These are phyloP conservation scores for Helarctos malayanus DNA, from an alignment of 2,797 vertebrate species.

Conservation along the genomic window DNA sequence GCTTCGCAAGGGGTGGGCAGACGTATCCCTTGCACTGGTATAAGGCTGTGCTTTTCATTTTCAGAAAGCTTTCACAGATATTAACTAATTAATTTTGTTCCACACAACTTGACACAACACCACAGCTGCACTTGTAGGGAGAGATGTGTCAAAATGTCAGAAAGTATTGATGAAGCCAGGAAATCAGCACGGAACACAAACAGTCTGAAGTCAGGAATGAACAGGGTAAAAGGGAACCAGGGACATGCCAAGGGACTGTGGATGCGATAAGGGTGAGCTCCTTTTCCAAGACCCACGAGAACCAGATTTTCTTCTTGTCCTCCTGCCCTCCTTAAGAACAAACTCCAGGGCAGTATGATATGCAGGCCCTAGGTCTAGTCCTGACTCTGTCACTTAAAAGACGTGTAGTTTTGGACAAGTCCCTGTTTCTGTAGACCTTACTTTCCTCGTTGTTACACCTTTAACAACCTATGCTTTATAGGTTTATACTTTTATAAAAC, in stretches of 20 bases:
- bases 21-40: background rate
- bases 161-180: background rate
- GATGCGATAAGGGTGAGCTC: fast-evolving
- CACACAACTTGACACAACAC: slow-evolving; percentile 41
- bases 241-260: background rate
- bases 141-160: slow-evolving; percentile 49
- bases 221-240: background rate
- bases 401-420: background rate
- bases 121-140: background rate
- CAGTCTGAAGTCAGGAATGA: background rate
- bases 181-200: background rate
- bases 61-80: slow-evolving; percentile 46
- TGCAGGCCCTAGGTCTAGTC: background rate
- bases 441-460: background rate
- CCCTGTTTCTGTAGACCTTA: background rate
- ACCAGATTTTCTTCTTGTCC: background rate
- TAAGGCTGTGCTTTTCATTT: background rate
- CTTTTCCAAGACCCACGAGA: background rate
- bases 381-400: background rate
- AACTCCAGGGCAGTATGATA: background rate
- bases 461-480: background rate
- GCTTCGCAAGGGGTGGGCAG: background rate
- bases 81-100: slow-evolving; percentile 71
- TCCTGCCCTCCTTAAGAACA: background rate
- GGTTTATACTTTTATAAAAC: background rate